Conservation (phyloP, 2,888 invertebrate species). For the Blomia tropicalis region DNA sequence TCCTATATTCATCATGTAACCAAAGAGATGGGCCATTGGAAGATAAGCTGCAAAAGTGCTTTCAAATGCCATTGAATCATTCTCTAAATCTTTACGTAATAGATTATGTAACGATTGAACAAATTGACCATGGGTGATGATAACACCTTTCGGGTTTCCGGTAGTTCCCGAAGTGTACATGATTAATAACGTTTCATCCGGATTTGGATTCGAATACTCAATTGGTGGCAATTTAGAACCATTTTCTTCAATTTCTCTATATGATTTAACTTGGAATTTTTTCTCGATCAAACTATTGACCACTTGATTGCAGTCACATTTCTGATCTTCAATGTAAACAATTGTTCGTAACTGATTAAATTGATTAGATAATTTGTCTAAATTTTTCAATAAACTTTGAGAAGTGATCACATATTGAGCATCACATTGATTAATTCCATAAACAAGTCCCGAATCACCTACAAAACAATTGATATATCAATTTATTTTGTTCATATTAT, state of each 20-base stretch:
- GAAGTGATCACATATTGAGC: slow-evolving; percentile 13
- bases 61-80: slow-evolving; percentile 36
- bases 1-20: slow-evolving; percentile 55
- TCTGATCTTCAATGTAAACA: slow-evolving; percentile 6
- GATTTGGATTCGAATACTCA: slow-evolving; percentile 40
- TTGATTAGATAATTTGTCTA: background rate
- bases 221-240: background rate
- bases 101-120: background rate
- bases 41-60: slow-evolving; percentile 74
- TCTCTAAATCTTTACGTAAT: background rate
- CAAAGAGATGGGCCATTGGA: slow-evolving; percentile 91
- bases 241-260: slow-evolving; percentile 4
- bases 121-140: slow-evolving; percentile 27
- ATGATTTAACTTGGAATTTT: background rate
- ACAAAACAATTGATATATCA: no score
- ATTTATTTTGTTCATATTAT: no score
- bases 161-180: slow-evolving; percentile 81
- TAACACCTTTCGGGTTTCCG: slow-evolving; percentile 36
- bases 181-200: slow-evolving; percentile 74
- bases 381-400: slow-evolving; percentile 4
- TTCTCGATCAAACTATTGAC: background rate
- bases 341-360: slow-evolving; percentile 10
- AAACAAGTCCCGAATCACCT: slow-evolving; percentile 10
- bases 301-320: background rate
- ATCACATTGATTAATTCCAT: slow-evolving; percentile 9